phyloP scores from a whole-genome alignment of 35 echinoderm and acorn worm genomes.

The Antedon bifida region DNA sequence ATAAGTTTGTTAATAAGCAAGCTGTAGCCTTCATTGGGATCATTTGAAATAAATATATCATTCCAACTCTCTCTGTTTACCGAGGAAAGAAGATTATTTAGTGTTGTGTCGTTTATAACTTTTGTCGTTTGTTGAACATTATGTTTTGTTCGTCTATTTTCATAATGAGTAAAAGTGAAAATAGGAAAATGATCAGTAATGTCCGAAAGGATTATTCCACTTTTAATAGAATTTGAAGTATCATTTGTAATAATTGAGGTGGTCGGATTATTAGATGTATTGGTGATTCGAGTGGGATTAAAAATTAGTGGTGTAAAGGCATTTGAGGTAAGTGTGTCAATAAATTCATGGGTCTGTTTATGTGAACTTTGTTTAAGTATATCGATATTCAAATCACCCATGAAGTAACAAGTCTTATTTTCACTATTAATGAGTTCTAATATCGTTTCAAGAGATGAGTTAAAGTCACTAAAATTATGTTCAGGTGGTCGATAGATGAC shows the following conservation, averaged over 20 bases:
- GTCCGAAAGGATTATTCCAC: background rate
- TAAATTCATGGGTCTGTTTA: background rate
- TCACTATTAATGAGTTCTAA: background rate
- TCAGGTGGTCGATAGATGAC: background rate
- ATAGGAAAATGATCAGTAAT: background rate
- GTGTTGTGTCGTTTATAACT: background rate
- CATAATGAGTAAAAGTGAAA: background rate
- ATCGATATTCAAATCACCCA: background rate
- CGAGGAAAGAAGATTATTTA: background rate
- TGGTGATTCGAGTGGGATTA: background rate
- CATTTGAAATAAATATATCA: background rate
- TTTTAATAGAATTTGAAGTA: background rate
- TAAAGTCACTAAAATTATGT: background rate
- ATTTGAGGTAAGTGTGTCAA: background rate
- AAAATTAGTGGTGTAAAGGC: background rate
- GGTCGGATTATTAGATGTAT: background rate
- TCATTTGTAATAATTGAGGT: background rate
- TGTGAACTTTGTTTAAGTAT: background rate
- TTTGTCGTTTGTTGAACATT: background rate
- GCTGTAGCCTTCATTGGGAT: background rate
- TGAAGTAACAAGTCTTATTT: background rate
- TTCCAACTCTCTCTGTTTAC: background rate
- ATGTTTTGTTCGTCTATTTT: background rate
- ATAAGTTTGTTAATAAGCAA: background rate
- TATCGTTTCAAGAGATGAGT: background rate